phyloP scores from a whole-genome alignment of 2,113 vertebrate species.

The Oncorhynchus gorbuscha region DNA sequence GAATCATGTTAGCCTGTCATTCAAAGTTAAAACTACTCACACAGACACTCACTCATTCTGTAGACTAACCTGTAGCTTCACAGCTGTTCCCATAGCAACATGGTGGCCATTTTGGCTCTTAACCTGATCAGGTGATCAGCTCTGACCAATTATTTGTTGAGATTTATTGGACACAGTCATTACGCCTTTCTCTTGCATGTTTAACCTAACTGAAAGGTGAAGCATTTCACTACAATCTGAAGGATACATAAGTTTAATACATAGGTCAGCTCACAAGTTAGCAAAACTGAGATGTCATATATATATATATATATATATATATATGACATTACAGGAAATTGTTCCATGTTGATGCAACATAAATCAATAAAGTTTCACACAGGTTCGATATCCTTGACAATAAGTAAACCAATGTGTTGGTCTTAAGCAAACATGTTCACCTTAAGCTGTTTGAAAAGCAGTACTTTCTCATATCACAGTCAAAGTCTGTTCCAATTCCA shows the following conservation, averaged over 20 bases:
- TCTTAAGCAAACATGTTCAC: not conserved
- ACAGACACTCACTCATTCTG: not conserved
- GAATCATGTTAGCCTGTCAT: not conserved
- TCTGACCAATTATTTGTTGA: not conserved
- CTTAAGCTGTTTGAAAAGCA: no score
- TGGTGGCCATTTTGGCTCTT: not conserved
- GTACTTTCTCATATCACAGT: no score
- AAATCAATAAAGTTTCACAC: no score
- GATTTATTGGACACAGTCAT: not conserved
- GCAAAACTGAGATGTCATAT: not conserved
- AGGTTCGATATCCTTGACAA: no score
- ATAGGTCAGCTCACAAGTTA: not conserved
- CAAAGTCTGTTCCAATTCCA: not conserved
- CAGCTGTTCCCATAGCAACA: not conserved
- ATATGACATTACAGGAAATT: not conserved
- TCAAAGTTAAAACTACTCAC: not conserved
- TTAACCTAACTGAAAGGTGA: not conserved
- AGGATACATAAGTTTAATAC: not conserved
- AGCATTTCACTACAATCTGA: not conserved
- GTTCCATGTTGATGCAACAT: no score
- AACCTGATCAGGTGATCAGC: not conserved
- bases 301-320: no score
- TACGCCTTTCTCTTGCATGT: not conserved
- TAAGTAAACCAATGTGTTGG: no score
- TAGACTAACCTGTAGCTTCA: not conserved